Conservation (phyloP, 2,888 invertebrate genomes). For the Erebia ligea region DNA sequence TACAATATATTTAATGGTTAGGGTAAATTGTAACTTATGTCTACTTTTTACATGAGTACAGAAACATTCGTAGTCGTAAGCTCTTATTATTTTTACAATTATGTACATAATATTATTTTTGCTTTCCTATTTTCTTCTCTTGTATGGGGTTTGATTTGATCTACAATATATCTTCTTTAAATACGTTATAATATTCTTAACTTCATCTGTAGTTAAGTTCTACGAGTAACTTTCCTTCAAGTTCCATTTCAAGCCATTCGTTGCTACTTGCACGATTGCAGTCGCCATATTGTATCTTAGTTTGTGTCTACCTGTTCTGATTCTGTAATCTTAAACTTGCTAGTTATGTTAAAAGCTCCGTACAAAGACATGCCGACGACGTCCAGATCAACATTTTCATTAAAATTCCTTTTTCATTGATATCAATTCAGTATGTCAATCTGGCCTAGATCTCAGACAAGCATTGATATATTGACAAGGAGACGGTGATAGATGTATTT, state of each 20-base stretch:
- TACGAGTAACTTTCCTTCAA: neutral
- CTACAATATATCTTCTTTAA: neutral
- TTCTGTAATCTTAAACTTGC: conserved; percentile 1
- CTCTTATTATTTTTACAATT: neutral
- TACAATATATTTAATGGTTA: no score
- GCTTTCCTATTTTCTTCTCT: neutral
- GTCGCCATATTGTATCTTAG: neutral
- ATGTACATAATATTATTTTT: neutral
- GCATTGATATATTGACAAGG: conserved; percentile 36
- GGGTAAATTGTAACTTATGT: no score
- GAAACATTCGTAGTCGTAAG: neutral
- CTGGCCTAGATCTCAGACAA: conserved; percentile 33
- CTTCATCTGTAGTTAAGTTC: neutral
- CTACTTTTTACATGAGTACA: neutral
- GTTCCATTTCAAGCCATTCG: neutral
- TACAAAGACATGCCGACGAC: conserved; percentile 11
- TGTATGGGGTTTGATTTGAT: neutral
- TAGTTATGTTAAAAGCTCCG: neutral
- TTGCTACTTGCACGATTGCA: no score
- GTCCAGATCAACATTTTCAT: neutral
- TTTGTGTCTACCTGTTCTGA: neutral
- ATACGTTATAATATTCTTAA: neutral
- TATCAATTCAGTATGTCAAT: conserved; percentile 34
- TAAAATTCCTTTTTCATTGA: conserved; percentile 30
- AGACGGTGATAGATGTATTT: conserved; percentile 41